Percentiles rank a stretch among this genome's conserved stretches.
Evolutionary conservation across 2,113 vertebrate genomes (phyloP).

Genomic region (Poecilia latipinna): DNA sequence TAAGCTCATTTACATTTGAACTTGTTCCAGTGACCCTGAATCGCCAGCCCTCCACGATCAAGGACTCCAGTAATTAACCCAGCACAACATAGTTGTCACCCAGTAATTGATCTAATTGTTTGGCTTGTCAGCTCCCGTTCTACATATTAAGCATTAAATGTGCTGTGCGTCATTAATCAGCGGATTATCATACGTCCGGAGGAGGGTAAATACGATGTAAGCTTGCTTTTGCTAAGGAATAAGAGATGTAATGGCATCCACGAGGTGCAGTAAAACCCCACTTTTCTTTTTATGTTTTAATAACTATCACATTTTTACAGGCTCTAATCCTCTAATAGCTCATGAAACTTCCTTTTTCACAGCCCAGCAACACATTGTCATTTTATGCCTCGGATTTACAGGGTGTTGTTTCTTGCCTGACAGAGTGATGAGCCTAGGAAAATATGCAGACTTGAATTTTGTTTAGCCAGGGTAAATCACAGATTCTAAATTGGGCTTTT

Average conservation of each 20-base stretch:
- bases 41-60: constrained; percentile 50
- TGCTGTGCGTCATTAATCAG: constrained; percentile 73
- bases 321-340: constrained; percentile 60
- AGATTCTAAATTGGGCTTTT: constrained; percentile 55
- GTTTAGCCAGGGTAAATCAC: constrained; percentile 47
- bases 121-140: constrained; percentile 73
- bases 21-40: constrained; percentile 69
- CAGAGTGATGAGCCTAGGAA: constrained; percentile 42
- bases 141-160: constrained; percentile 70
- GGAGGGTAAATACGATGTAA: constrained; percentile 27
- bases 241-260: constrained; percentile 35
- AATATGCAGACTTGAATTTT: constrained; percentile 57
- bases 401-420: constrained; percentile 9
- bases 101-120: constrained; percentile 79
- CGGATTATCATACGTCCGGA: constrained; percentile 58
- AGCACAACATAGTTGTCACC: constrained; percentile 70
- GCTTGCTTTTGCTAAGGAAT: constrained; percentile 53
- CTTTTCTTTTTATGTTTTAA: constrained; percentile 38
- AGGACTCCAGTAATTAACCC: constrained; percentile 76
- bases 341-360: constrained; percentile 64
- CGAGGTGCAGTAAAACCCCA: constrained; percentile 42
- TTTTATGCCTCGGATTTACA: constrained; percentile 50
- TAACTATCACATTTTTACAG: constrained; percentile 55
- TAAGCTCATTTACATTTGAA: constrained; percentile 71
- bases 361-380: constrained; percentile 54